Percentiles rank a stretch among this genome's conserved stretches.
Conservation (phyloP, 2,888 invertebrate species). For the Stratiomys singularior region DNA sequence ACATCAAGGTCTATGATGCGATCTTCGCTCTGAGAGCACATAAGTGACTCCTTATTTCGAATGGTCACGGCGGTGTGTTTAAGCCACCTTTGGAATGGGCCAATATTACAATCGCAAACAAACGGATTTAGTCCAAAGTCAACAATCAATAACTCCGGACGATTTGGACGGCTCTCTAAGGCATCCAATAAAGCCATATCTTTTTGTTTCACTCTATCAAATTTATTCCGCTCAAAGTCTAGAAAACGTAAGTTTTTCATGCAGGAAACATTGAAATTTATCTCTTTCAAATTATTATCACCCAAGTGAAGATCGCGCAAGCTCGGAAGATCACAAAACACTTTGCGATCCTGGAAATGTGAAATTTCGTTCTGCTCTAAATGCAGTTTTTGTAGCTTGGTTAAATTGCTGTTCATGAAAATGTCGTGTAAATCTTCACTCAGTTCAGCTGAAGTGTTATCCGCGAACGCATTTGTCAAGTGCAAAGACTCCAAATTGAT, state of each 20-base stretch:
- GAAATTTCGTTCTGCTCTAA: conserved; percentile 81
- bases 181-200: conserved; percentile 71
- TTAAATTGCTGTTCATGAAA: conserved; percentile 75
- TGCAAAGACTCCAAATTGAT: conserved; percentile 75
- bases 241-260: conserved; percentile 73
- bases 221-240: conserved; percentile 76
- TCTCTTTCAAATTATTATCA: conserved; percentile 71
- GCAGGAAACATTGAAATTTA: conserved; percentile 76
- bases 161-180: conserved; percentile 64
- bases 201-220: conserved; percentile 68
- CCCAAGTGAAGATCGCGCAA: conserved; percentile 76
- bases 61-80: conserved; percentile 71
- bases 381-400: conserved; percentile 75
- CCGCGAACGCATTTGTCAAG: conserved; percentile 78
- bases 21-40: conserved; percentile 65
- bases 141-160: conserved; percentile 67
- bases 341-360: conserved; percentile 71
- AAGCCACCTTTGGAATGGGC: conserved; percentile 73
- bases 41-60: conserved; percentile 68
- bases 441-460: conserved; percentile 70
- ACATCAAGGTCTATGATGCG: conserved; percentile 60
- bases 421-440: conserved; percentile 77
- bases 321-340: conserved; percentile 77
- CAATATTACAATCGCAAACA: conserved; percentile 73
- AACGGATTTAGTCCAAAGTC: conserved; percentile 77